phyloP scores from a whole-genome alignment of 2,113 vertebrate genomes.

The Myocastor coypus region DNA sequence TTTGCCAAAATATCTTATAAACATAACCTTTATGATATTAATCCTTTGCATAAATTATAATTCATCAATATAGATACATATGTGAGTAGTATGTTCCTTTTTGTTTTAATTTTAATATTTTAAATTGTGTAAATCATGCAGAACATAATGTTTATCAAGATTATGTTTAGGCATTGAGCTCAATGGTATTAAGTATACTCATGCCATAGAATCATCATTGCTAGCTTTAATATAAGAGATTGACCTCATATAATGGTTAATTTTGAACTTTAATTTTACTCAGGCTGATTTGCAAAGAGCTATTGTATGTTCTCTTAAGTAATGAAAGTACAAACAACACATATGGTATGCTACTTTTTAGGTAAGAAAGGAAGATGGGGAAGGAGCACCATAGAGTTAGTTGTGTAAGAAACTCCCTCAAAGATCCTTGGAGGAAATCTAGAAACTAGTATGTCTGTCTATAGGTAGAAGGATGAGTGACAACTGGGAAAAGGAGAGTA shows the following conservation, averaged over 20 bases:
- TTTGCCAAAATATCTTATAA: constrained; percentile 10
- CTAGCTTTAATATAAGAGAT: background rate
- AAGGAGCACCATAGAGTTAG: background rate
- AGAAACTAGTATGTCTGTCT: background rate
- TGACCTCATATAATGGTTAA: background rate
- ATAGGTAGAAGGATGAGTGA: accelerated
- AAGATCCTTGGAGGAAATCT: background rate
- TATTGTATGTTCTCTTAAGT: background rate
- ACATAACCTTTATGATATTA: background rate
- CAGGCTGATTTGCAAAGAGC: background rate
- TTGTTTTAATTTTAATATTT: background rate
- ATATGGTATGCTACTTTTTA: background rate
- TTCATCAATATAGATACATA: background rate
- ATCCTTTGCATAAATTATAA: background rate
- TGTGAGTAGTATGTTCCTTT: background rate
- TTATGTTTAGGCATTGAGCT: background rate
- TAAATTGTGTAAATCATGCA: background rate
- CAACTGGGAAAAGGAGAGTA: accelerated
- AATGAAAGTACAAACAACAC: background rate
- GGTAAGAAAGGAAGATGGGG: background rate
- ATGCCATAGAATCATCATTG: background rate
- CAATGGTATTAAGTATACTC: background rate
- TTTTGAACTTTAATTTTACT: constrained; percentile 43
- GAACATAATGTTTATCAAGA: background rate
- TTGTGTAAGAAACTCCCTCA: background rate